Percentiles rank a stretch among this genome's conserved stretches.
Conservation (phyloP, 2,888 invertebrate genomes). For the Liposcelis brunnea region DNA sequence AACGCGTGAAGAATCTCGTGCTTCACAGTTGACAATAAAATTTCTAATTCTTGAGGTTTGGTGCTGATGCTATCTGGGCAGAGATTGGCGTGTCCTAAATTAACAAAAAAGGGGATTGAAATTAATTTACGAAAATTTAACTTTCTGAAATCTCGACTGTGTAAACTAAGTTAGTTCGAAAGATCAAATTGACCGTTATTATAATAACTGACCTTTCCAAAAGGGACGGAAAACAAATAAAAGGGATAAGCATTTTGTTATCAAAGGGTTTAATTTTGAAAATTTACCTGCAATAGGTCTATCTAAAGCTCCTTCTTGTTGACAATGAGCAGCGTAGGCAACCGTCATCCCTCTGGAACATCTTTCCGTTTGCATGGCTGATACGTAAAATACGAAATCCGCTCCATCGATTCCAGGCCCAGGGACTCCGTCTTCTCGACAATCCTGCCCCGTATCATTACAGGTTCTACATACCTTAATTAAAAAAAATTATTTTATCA, state of each 20-base stretch:
- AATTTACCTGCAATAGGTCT: constrained; percentile 24
- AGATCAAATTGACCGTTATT: no score
- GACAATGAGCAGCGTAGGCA: constrained; percentile 97
- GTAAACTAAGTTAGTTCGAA: constrained; percentile 4
- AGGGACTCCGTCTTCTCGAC: constrained; percentile 35
- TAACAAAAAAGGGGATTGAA: no score
- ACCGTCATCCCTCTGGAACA: constrained; percentile 83
- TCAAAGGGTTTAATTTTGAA: no score
- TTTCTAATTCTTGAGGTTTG: constrained; percentile 77
- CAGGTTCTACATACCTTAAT: constrained; percentile 68
- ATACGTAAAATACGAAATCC: constrained; percentile 94
- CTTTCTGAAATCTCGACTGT: background rate
- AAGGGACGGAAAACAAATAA: no score
- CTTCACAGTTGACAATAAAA: constrained; percentile 86
- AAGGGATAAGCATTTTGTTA: no score
- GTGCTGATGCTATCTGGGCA: constrained; percentile 90
- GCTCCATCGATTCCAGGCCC: constrained; percentile 59
- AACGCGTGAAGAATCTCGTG: constrained; percentile 97
- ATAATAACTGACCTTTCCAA: no score
- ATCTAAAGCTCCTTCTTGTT: constrained; percentile 85
- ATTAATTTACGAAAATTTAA: constrained; percentile 8
- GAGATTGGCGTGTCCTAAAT: constrained; percentile 81
- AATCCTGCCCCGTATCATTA: constrained; percentile 71
- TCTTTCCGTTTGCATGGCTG: constrained; percentile 82
- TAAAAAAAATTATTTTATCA: constrained; percentile 10